Percentiles rank a stretch among this genome's conserved stretches.
Evolutionary conservation across 2,113 vertebrate species (phyloP).

Genomic region (Thryonomys swinderianus): DNA sequence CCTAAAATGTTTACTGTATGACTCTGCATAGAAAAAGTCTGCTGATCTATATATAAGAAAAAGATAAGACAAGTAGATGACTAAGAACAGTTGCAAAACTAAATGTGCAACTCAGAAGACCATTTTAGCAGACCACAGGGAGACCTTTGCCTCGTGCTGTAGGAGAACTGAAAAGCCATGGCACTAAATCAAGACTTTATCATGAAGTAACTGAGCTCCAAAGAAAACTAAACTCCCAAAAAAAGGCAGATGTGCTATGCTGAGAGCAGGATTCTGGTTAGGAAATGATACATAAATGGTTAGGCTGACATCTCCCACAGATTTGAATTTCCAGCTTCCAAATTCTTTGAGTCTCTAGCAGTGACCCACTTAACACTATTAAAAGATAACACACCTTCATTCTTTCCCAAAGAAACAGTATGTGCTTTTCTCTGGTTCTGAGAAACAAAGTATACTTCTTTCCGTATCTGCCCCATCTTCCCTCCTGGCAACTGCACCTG

Average conservation of each 20-base stretch:
- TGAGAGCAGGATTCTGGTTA: not conserved
- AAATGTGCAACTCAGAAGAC: not conserved
- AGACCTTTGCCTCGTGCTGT: not conserved
- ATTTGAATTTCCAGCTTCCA: not conserved
- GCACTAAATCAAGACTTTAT: not conserved
- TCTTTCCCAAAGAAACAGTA: not conserved
- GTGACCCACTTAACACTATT: not conserved
- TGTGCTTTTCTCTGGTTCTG: no score
- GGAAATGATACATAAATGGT: not conserved
- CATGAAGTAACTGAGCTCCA: not conserved
- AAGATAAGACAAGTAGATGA: not conserved
- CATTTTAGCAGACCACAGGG: not conserved
- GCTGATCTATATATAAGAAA: not conserved
- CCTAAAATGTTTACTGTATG: not conserved
- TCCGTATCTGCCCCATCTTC: not conserved
- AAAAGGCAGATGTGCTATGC: not conserved
- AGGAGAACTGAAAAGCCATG: not conserved
- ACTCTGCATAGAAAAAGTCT: not conserved
- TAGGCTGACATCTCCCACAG: not conserved
- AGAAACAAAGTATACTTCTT: accelerated
- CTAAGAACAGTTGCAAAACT: not conserved
- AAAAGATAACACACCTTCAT: not conserved
- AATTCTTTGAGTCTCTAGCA: not conserved
- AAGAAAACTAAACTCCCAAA: not conserved
- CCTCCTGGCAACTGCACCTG: not conserved